Evolutionary conservation across 2,888 invertebrate genomes (phyloP), one percentile per base, ranked within the genome.

Genomic region (Sinohyriopsis cumingii): DNA sequence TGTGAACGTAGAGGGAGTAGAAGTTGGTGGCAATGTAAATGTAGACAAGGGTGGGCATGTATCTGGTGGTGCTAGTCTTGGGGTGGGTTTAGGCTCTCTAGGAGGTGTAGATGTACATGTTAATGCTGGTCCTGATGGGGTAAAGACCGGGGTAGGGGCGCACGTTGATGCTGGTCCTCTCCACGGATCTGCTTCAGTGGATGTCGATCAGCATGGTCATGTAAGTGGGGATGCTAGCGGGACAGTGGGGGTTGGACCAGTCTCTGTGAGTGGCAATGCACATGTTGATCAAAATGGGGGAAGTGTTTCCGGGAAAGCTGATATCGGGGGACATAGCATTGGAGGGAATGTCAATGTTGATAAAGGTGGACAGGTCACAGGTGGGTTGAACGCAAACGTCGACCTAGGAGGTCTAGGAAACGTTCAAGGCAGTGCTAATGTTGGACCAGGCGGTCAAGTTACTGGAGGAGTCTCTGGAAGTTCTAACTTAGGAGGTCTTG

Each of bases 121-220:
- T 5, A 65, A 69, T 24, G 70, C 69, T 12, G 73, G 70, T n/a
- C 73, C 73, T 22, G 68, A 61, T 59, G 69, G 73, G 20, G 67
- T 73, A 2, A 67, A 64, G 33, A 73, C 73, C 56, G 73, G 73
- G 15, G 73, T 73, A 3, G 73, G 73, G 18, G 73, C 73, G 12
- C 73, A 73, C 56, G 24, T 73, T n/a, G 73, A 73, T 55, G 73
- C 56, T 12, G 73, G 73, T 18, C 61, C 73, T 5, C 54, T 73
- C 15, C 69, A 73, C 24, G 73, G 66, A 9, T 56, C 45, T 19
- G 73, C 67, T 45, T 55, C 60, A 20, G 68, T 74, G 5, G 70
- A 76, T 56, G 76, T 78, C 20, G 73, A 78, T 66, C 67, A 72
- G 54, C 64, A 78, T 56, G 78, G 73, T 9, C 68, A 70, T 18